Percentiles rank a stretch among this genome's conserved stretches.
These are phyloP conservation scores for Cylloceria caligata DNA, from an alignment of 2,888 invertebrate species.

Conservation along the genomic window DNA sequence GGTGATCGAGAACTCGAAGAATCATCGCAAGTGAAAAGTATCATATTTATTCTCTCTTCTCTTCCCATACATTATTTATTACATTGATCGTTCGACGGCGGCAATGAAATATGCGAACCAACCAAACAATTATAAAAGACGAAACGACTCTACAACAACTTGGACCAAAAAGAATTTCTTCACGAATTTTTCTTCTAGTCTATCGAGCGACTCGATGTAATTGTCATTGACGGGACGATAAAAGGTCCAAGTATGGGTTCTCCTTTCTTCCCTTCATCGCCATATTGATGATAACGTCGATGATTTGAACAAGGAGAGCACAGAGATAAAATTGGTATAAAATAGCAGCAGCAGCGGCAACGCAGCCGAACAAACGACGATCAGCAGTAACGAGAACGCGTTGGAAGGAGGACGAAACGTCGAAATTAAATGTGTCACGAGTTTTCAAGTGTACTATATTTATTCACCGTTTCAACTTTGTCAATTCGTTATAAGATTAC, in stretches of 20 bases:
- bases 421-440: conserved; percentile 26
- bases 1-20: no score
- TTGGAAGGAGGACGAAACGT: background rate
- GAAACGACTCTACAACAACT: background rate
- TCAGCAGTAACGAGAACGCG: no score
- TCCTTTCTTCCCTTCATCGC: background rate
- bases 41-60: conserved; percentile 43
- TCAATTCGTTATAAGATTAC: background rate
- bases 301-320: background rate
- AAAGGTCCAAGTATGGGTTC: no score
- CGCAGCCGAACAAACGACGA: background rate
- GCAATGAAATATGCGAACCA: background rate
- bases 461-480: background rate
- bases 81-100: background rate
- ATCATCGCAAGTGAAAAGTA: conserved; percentile 20
- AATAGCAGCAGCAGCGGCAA: background rate
- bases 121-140: background rate
- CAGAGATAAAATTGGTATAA: background rate
- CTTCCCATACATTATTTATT: conserved; percentile 46
- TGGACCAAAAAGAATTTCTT: background rate
- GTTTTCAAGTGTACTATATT: background rate
- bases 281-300: no score
- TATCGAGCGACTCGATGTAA: no score
- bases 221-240: no score
- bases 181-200: background rate